Evolutionary conservation across 2,113 vertebrate genomes (phyloP), one percentile per base, ranked within the genome.

Genomic region (Hippocampus zosterae): DNA sequence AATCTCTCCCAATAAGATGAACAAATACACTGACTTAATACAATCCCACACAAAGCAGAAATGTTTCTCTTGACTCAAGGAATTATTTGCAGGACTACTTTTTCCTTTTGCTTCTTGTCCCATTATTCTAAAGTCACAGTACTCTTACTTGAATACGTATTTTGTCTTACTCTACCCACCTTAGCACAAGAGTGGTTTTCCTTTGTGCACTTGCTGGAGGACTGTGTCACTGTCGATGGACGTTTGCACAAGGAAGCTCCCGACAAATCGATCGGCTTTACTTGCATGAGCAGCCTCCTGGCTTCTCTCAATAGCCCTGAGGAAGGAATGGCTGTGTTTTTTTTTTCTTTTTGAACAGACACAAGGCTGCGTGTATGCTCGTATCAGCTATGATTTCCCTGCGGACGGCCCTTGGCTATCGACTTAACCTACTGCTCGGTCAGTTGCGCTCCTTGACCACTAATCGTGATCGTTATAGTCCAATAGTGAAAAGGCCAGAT

Each of bases 341-440:
- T 33, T 33, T 33, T 33, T 33, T 33, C 29, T 33, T 7, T 8
- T 3, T 69, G 29, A 33, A 33, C 29, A 33, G 29, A 33, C 29
- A 33, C 29, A 33, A 33, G 29, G 29, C 29, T 33, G 29, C 29
- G 29, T 18, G 33, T 63, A 3, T 71, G 72, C 83, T 82, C 70
- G 68, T 18, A 79, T 84, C 73, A 80, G 41, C 55, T 11, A 5
- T 83, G 71, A 88, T 87, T 86, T 85, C 85, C 82, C 82, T 10
- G 41, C 3, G 65, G 84, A 57, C 29, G 2, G 68, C 68, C 83
- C 61, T n/a, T 63, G 3, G 64, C 70, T 37, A 87, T 82, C 60
- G 74, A 81, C 72, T 83, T 76, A 70, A 80, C 62, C 65, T 41
- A 65, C 16, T 25, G 48, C 69, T 88, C 80, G 83, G 55, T 87